Base-by-base conservation (phyloP, 2,888 invertebrate species). In the Tetranychus piercei region DNA sequence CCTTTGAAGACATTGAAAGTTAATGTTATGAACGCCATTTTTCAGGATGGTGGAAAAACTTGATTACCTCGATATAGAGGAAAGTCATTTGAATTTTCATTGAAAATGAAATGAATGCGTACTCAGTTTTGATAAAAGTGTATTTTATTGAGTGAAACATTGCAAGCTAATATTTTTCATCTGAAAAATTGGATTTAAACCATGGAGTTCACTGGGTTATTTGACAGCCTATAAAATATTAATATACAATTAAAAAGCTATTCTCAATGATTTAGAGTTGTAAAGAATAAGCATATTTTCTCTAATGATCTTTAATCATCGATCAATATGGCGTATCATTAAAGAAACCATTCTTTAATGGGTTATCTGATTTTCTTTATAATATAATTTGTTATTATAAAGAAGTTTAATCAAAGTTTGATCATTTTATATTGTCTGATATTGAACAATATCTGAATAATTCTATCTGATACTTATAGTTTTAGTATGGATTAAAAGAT, bases 141-240 rank as follows among this genome's bases (percentile, higher is more conserved):
- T 99, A 84, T 99, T 99, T 79, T 99, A 85, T 34, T 34, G 83
- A 99, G 99, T 73, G 97, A 94, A 82, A 99, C 99, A 83, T 99
- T 99, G 83, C 99, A 99, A 1, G 97, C 96, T 94, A 97, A 95
- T 72, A 97, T 86, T 99, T 99, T 84, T 99, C 99, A 84, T 99
- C 97, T 4, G 94, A 94, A 82, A 99, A 95, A 84, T 99, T 97
- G 86, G 99, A 99, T 84, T 95, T 95, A 84, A 82, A 99, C 99
- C 81, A 99, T 99, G 73, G 94, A 94, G 84, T 99, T 99, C 66
- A 99, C 96, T 85, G 99, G 97, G 83, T 99, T 99, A 84, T 99
- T 99, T 81, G 97, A 97, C 75, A 99, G 88, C 99, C 99, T 96
- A 85, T 77, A 88, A 88, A 76, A 77, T 79, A 79, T 78, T 78